Evolutionary conservation across 2,797 vertebrate species (phyloP), one percentile per base, ranked within the genome.

Genomic region (Chaunax sp.): DNA sequence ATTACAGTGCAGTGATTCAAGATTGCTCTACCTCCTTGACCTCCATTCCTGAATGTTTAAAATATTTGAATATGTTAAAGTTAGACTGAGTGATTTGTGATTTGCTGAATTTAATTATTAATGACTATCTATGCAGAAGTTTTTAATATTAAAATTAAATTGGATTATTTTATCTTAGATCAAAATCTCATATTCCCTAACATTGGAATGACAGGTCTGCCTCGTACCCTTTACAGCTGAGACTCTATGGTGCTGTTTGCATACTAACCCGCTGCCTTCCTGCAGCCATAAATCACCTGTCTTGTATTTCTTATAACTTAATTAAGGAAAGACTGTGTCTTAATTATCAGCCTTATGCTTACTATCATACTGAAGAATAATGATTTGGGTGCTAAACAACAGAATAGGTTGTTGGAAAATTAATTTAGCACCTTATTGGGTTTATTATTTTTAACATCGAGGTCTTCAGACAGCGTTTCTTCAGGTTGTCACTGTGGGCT

Each of bases 401-500:
- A 57, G 19, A 53, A 56, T 4, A 20, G 62, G 46, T 28, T 63
- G 59, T 8, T 26, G 13, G n/a, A 28, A 74, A 72, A 63, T 14
- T 3, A 28, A 22, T 35, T 45, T 22, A 0, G 0, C 70, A 60
- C 53, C 8, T 70, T 72, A 13, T 58, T 22, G 12, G 16, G 19
- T 65, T 75, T 67, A 55, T 77, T 80, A 64, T 85, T 76, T 64
- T 72, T 60, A 83, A 68, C 77, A 82, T 77, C 50, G 67, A 75
- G 79, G 38, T 58, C 61, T 76, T 54, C 18, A 8, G 22, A 60
- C 69, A 81, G 69, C 11, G 1, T 56, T 57, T 72, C 72, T 79
- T 60, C 76, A 78, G 85, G 85, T 81, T 69, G 66, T 77, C 77
- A 62, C 79, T 51, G 68, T 60, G 71, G 74, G 73, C 66, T 87